Evolutionary conservation across 2,888 invertebrate genomes (phyloP).

Genomic region (Junonia oenone): DNA sequence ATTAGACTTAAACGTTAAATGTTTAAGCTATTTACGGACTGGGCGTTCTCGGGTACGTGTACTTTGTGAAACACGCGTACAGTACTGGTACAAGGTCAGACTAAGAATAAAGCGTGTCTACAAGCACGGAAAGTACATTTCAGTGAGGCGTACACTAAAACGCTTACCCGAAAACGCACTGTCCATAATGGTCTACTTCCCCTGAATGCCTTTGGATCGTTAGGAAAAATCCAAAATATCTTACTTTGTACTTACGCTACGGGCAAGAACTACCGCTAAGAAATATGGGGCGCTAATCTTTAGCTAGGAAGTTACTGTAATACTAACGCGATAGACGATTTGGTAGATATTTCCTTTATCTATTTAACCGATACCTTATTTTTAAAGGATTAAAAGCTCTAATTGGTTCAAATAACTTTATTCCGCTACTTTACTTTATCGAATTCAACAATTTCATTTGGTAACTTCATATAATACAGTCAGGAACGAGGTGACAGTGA

Average conservation of each 20-base stretch:
- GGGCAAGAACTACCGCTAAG: constrained; percentile 41
- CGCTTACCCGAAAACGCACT: too few relatives aligned
- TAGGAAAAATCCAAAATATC: constrained; percentile 6
- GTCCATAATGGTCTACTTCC: too few relatives aligned
- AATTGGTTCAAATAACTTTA: constrained; percentile 5
- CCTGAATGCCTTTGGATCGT: background rate
- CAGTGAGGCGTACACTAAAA: too few relatives aligned
- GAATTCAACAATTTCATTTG: constrained; percentile 2
- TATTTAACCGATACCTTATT: background rate
- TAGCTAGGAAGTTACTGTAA: constrained; percentile 5
- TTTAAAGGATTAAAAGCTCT: constrained; percentile 2
- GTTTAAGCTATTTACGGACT: too few relatives aligned
- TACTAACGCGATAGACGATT: background rate
- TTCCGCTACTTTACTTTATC: background rate
- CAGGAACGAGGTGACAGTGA: constrained; percentile 1
- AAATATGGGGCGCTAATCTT: constrained; percentile 9
- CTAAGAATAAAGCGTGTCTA: too few relatives aligned
- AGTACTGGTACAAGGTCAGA: too few relatives aligned
- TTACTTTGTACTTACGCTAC: constrained; percentile 43
- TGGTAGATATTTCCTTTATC: background rate
- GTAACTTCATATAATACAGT: constrained; percentile 7
- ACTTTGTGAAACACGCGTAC: too few relatives aligned
- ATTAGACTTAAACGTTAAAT: too few relatives aligned
- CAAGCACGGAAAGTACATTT: too few relatives aligned
- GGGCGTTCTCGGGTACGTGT: too few relatives aligned